These are phyloP conservation scores for Cotesia chilonis DNA, from an alignment of 1,140 invertebrate genomes.

Conservation along the genomic window DNA sequence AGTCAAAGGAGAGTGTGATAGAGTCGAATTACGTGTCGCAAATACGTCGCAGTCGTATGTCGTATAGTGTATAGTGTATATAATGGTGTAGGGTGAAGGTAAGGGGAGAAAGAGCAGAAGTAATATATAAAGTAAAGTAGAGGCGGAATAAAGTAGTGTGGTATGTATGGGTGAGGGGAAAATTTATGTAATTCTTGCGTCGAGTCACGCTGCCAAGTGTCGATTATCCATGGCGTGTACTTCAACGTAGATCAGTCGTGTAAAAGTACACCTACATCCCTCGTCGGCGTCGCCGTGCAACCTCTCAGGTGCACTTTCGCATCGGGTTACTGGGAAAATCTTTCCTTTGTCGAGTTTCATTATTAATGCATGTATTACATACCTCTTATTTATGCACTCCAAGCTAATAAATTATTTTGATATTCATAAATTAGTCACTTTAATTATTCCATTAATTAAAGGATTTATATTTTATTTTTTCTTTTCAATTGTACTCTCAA, in stretches of 20 bases:
- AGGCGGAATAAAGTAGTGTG: not conserved
- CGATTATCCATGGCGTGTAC: slow-evolving; percentile 29
- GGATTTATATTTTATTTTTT: too few species aligned
- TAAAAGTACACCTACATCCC: slow-evolving; percentile 18
- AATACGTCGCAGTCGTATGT: slow-evolving; percentile 1
- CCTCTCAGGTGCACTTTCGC: slow-evolving; percentile 34
- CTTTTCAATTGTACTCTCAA: too few species aligned
- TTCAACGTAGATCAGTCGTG: slow-evolving; percentile 31
- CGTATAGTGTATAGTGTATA: too few species aligned
- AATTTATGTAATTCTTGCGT: slow-evolving; percentile 28
- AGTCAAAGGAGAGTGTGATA: not conserved
- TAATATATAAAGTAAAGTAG: not conserved
- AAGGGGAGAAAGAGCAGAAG: not conserved
- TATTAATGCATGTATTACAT: not conserved
- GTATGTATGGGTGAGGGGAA: not conserved
- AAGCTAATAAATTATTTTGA: too few species aligned
- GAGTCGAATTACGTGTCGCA: too few species aligned
- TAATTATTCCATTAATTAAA: too few species aligned
- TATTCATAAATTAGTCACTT: too few species aligned
- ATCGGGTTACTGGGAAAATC: slow-evolving; percentile 33
- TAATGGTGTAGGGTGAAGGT: too few species aligned
- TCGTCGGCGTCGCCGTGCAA: slow-evolving; percentile 8
- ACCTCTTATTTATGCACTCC: too few species aligned
- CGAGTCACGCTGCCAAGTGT: slow-evolving; percentile 28
- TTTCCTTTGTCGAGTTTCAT: slow-evolving; percentile 16